Percentiles rank a stretch among this genome's conserved stretches.
These are phyloP conservation scores for Athene cunicularia DNA, from an alignment of 2,113 vertebrate species.

Conservation along the genomic window DNA sequence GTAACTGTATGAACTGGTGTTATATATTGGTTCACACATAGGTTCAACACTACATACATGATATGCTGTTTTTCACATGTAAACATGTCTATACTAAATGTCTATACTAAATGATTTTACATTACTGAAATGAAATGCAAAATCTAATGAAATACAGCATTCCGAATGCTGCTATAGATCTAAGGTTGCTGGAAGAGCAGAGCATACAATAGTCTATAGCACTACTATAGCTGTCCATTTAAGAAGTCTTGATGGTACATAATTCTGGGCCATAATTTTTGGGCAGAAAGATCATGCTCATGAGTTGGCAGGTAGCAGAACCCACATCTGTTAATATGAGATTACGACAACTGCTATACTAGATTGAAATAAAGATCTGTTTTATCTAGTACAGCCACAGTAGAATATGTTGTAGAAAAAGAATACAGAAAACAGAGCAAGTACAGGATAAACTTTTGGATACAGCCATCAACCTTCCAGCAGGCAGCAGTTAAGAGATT, in stretches of 20 bases:
- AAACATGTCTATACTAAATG: not conserved
- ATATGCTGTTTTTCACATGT: not conserved
- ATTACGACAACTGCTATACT: not conserved
- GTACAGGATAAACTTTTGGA: not conserved
- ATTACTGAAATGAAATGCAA: not conserved
- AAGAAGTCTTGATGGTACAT: not conserved
- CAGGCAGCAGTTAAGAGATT: not conserved
- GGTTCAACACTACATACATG: accelerated
- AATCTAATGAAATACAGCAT: not conserved
- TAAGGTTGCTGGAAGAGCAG: not conserved
- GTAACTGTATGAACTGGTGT: not conserved
- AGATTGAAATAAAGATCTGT: not conserved
- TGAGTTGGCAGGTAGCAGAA: not conserved
- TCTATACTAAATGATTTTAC: not conserved
- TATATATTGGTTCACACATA: not conserved
- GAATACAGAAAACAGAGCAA: not conserved
- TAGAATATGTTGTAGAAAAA: not conserved
- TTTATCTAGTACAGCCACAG: not conserved
- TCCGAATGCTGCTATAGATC: not conserved
- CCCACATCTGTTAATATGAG: not conserved
- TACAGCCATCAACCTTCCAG: not conserved
- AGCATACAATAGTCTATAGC: not conserved
- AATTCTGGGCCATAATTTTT: not conserved
- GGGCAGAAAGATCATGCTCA: not conserved
- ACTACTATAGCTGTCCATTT: not conserved